Evolutionary conservation across 2,888 invertebrate genomes (phyloP).

Genomic region (Mythimna loreyi): DNA sequence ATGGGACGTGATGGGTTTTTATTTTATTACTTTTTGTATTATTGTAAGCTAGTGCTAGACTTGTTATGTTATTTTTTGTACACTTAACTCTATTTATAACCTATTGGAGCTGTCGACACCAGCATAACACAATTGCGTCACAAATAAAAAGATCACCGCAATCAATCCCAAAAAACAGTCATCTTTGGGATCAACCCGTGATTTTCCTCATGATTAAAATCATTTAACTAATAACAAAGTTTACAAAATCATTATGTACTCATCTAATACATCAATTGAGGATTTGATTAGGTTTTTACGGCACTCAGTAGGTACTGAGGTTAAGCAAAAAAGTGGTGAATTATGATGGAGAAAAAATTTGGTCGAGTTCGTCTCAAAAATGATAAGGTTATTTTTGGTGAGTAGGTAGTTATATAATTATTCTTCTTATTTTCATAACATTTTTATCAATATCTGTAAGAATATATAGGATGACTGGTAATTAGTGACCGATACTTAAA

Average conservation of each 20-base stretch:
- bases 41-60: not conserved
- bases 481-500: too few species aligned
- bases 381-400: not conserved
- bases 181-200: slow-evolving; percentile 12
- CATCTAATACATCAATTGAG: slow-evolving; percentile 58
- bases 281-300: slow-evolving; percentile 62
- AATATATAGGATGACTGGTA: too few species aligned
- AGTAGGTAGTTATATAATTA: not conserved
- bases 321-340: slow-evolving; percentile 37
- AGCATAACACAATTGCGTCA: slow-evolving; percentile 2
- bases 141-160: slow-evolving; percentile 22
- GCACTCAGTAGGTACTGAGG: slow-evolving; percentile 25
- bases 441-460: too few species aligned
- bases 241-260: slow-evolving; percentile 56
- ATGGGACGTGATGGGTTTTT: not conserved
- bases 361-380: slow-evolving; percentile 25
- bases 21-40: not conserved
- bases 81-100: slow-evolving; percentile 5
- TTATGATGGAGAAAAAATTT: slow-evolving; percentile 33
- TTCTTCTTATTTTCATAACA: too few species aligned
- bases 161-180: slow-evolving; percentile 16
- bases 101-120: slow-evolving; percentile 6
- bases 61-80: not conserved
- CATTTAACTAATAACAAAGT: slow-evolving; percentile 59
- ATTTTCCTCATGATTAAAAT: slow-evolving; percentile 62